Evolutionary conservation across 1,140 invertebrate genomes (phyloP).

Genomic region (Bombus difficillimus): DNA sequence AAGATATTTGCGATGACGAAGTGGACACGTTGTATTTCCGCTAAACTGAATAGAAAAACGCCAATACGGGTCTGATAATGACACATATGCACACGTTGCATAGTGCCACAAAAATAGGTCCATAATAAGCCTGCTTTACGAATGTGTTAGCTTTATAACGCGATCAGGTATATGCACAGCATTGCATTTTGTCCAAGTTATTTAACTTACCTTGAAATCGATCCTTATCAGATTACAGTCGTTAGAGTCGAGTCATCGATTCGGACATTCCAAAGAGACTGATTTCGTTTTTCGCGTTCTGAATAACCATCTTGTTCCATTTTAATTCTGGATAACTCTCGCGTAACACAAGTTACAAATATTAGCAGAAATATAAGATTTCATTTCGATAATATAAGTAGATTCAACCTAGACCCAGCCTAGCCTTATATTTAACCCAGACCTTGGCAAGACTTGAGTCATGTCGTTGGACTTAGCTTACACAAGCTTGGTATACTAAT

Average conservation of each 20-base stretch:
- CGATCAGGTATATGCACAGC: conserved; percentile 37
- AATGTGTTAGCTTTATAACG: conserved; percentile 6
- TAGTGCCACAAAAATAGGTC: neutral
- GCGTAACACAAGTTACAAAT: neutral
- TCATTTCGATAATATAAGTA: neutral
- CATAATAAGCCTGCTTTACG: neutral
- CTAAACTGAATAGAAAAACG: conserved; percentile 33
- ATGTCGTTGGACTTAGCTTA: neutral
- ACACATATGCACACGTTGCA: conserved; percentile 17
- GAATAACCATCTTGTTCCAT: neutral
- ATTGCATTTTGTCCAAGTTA: conserved; percentile 32
- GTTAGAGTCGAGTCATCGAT: neutral
- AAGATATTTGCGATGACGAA: conserved; percentile 46
- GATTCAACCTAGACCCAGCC: neutral
- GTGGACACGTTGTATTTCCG: conserved; percentile 54
- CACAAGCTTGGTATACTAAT: too few species aligned
- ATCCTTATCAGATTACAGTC: neutral
- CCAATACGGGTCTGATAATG: conserved; percentile 47
- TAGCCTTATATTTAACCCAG: neutral
- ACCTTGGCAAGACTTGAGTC: neutral
- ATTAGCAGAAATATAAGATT: neutral
- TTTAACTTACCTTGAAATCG: conserved; percentile 13
- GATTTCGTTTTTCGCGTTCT: neutral
- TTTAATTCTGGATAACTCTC: neutral
- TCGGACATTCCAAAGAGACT: neutral